Base-by-base conservation (phyloP, 2,113 vertebrate species). In the Blennius ocellaris region DNA sequence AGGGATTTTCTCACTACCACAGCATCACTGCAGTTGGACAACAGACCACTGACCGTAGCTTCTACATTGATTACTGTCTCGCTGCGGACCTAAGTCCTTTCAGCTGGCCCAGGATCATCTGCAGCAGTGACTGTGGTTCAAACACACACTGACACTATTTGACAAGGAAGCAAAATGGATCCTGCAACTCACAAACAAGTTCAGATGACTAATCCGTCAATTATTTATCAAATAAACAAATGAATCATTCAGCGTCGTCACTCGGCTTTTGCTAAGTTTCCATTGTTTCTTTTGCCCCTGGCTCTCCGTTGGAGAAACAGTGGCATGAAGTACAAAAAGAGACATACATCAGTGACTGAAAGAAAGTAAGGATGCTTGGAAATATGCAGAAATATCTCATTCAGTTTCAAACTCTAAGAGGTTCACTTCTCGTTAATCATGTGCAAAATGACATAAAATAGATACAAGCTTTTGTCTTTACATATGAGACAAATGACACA, bases 1-100 rank as follows among this genome's bases (percentile, higher is more conserved):
- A 86, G 83, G 72, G 69, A 75, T 70, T 76, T 73, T 78, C 79
- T 66, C 79, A 71, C 84, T 80, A 81, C 81, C 84, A 82, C 85
- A 87, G 66, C 75, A 72, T 81, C 73, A 56, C 67, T 86, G 80
- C 76, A 85, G 85, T 57, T 52, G 79, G 83, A 80, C 77, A 82
- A 78, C 78, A 80, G 71, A 70, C 78, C 84, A 66, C 85, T 88
- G 87, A 76, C 59, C 21, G 48, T 67, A 75, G 82, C 62, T 53
- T 81, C 71, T 76, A 78, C 73, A 78, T 81, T 80, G 73, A 80
- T 87, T 83, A 81, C 58, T 49, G 54, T 81, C 64, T 53, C 54
- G 68, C 76, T 74, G 82, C 52, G 17, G 83, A 66, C 81, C 84
- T 74, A 2, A 82, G 72, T 71, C 66, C 64, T 76, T 61, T 55